Percentiles rank a stretch among this genome's conserved stretches.
phyloP scores from a whole-genome alignment of 2,888 invertebrate genomes.

The Argyra leucocephala region DNA sequence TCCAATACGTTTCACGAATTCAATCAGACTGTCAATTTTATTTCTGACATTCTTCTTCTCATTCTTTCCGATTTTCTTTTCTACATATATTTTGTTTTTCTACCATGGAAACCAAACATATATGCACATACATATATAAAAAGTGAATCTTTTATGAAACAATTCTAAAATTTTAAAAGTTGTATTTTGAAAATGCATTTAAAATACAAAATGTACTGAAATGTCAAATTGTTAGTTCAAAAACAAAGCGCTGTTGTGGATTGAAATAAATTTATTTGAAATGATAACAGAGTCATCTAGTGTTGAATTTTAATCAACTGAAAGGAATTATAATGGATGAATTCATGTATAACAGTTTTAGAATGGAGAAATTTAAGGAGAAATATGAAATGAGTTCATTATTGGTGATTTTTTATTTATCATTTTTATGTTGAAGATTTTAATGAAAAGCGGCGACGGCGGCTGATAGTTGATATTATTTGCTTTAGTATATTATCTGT shows the following conservation, averaged over 20 bases:
- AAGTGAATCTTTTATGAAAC: no score
- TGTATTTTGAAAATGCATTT: no score
- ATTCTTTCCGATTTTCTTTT: not conserved
- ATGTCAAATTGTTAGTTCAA: not conserved
- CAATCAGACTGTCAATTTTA: not conserved
- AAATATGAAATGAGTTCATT: not conserved
- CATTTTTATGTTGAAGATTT: no score
- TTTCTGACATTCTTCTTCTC: not conserved
- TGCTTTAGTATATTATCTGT: no score
- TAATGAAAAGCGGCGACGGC: no score
- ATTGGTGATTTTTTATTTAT: not conserved
- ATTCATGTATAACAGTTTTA: not conserved
- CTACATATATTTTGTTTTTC: not conserved
- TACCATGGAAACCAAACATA: no score
- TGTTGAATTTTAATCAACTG: not conserved
- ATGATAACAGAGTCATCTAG: not conserved
- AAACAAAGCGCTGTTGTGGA: not conserved
- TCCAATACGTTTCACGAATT: not conserved
- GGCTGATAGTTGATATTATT: no score
- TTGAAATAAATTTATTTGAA: not conserved
- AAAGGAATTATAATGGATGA: not conserved
- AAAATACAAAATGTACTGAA: not conserved
- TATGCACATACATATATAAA: no score
- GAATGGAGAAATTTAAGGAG: not conserved
- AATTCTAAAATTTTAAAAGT: no score